Evolutionary conservation across 2,113 vertebrate genomes (phyloP).

Genomic region (Hipposideros armiger): DNA sequence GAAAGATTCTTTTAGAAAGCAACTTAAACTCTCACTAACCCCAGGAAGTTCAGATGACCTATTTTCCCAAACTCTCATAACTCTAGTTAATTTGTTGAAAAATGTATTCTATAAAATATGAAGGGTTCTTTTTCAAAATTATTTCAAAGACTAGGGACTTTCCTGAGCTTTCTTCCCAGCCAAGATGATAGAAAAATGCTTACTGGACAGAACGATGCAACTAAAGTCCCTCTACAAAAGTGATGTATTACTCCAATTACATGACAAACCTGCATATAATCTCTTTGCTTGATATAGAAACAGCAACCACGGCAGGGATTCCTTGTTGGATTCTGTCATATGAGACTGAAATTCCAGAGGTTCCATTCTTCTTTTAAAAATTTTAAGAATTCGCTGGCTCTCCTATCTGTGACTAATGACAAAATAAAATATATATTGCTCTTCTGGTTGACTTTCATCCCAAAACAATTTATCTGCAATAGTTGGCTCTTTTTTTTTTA

Average conservation of each 20-base stretch:
- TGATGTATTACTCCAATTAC: constrained; percentile 70
- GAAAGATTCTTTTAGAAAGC: constrained; percentile 49
- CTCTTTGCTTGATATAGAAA: constrained; percentile 50
- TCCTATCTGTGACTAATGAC: constrained; percentile 48
- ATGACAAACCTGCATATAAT: constrained; percentile 54
- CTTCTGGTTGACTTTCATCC: constrained; percentile 61
- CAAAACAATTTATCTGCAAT: not conserved
- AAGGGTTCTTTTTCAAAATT: constrained; percentile 79
- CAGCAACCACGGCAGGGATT: constrained; percentile 43
- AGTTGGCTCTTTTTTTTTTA: not conserved
- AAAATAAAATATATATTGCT: constrained; percentile 62
- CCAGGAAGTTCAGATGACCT: constrained; percentile 46
- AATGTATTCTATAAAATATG: constrained; percentile 73
- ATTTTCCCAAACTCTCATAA: constrained; percentile 71
- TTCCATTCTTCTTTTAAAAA: constrained; percentile 47
- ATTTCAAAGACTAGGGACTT: constrained; percentile 71
- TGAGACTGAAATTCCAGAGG: constrained; percentile 75
- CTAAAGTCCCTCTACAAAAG: constrained; percentile 64
- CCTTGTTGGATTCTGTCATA: constrained; percentile 60
- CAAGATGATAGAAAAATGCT: constrained; percentile 73
- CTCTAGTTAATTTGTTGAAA: constrained; percentile 73
- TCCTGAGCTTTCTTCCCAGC: constrained; percentile 74
- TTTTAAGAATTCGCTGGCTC: constrained; percentile 50
- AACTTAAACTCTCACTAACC: constrained; percentile 67
- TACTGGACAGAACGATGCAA: constrained; percentile 45